Conservation (phyloP, 1,140 invertebrate species). For the Metopolophium dirhodum region DNA sequence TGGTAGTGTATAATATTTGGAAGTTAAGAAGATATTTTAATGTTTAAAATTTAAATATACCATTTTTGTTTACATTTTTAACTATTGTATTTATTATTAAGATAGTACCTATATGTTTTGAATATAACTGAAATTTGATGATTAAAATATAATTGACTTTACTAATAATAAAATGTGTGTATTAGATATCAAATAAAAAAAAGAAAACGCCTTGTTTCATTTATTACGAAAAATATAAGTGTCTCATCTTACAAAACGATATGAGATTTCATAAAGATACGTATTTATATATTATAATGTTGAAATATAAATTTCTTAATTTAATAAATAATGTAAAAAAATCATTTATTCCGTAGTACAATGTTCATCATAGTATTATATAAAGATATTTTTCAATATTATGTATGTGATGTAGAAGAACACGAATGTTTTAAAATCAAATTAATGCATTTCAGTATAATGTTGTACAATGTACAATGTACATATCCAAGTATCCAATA, state of each 20-base stretch:
- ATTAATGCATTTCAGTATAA: neutral
- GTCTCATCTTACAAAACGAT: neutral
- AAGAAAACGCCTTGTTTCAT: neutral
- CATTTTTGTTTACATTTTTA: neutral
- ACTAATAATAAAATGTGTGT: neutral
- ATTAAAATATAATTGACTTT: neutral
- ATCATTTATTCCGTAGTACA: neutral
- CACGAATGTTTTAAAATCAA: neutral
- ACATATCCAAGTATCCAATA: neutral
- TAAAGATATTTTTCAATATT: neutral
- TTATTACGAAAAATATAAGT: neutral
- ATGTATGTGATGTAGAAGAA: neutral
- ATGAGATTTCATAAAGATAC: neutral
- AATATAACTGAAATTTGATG: no score
- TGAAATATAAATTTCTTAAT: neutral
- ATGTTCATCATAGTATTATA: neutral
- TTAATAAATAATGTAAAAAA: neutral
- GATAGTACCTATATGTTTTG: no score
- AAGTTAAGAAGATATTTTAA: neutral
- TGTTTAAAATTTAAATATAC: neutral
- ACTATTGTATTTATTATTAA: neutral
- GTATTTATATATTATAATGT: neutral
- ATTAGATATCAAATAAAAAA: neutral
- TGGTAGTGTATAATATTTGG: neutral
- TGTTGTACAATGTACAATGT: neutral